phyloP scores from a whole-genome alignment of 2,888 invertebrate species.

The Nycteola revayana region DNA sequence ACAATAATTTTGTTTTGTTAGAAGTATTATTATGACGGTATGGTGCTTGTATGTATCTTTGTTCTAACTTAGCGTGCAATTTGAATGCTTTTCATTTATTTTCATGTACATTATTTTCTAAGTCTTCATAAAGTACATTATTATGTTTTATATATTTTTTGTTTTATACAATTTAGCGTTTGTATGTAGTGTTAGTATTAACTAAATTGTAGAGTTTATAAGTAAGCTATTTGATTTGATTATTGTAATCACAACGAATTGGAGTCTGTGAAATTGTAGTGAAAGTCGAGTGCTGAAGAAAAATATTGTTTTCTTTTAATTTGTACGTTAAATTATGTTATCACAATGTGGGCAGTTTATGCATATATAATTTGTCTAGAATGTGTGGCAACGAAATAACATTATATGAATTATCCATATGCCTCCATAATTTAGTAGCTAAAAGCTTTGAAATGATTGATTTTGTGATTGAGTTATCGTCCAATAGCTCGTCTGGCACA shows the following conservation, averaged over 20 bases:
- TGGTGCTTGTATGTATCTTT: slow-evolving; percentile 25
- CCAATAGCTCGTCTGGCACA: slow-evolving; percentile 2
- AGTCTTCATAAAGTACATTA: slow-evolving; percentile 34
- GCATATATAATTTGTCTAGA: too few relatives aligned
- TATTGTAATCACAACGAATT: slow-evolving; percentile 33
- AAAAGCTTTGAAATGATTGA: neutral
- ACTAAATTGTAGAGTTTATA: slow-evolving; percentile 17
- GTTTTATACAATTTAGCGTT: slow-evolving; percentile 24
- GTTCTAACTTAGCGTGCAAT: slow-evolving; percentile 37
- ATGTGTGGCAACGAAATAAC: too few relatives aligned
- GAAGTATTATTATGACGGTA: slow-evolving; percentile 9
- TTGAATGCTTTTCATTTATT: slow-evolving; percentile 32
- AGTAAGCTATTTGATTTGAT: slow-evolving; percentile 23
- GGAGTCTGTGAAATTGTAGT: slow-evolving; percentile 15
- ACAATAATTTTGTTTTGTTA: too few relatives aligned
- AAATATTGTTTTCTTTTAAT: too few relatives aligned
- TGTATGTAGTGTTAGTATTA: slow-evolving; percentile 26
- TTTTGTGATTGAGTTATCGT: neutral
- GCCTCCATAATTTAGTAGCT: neutral
- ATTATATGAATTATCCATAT: neutral
- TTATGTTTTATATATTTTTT: slow-evolving; percentile 15
- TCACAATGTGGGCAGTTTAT: too few relatives aligned
- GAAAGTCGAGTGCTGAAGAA: neutral
- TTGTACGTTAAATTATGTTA: too few relatives aligned
- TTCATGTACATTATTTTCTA: slow-evolving; percentile 30